phyloP scores from a whole-genome alignment of 2,797 vertebrate species.

The Coccyzus lansbergi region DNA sequence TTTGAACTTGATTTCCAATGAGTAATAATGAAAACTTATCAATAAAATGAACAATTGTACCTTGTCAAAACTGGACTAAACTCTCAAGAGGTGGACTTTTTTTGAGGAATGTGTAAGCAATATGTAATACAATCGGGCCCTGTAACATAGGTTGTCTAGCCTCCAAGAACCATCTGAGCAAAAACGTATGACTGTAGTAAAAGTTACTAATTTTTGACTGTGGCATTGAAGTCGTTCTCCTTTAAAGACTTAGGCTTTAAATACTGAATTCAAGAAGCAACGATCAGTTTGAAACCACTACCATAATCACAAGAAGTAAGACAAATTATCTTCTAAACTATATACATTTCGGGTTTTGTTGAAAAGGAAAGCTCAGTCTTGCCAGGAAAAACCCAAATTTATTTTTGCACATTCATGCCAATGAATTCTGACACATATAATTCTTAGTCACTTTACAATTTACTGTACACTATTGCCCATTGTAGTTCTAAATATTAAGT shows the following conservation, averaged over 20 bases:
- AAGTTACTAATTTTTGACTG: neutral
- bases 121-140: neutral
- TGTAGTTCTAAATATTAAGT: neutral
- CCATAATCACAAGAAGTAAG: neutral
- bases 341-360: neutral
- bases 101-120: neutral
- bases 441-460: neutral
- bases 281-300: neutral
- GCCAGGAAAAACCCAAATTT: neutral
- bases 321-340: neutral
- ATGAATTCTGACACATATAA: neutral
- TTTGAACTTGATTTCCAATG: neutral
- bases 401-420: neutral
- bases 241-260: neutral
- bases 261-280: neutral
- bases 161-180: neutral
- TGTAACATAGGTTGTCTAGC: neutral
- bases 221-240: neutral
- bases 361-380: neutral
- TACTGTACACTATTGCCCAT: neutral
- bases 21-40: neutral
- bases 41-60: neutral
- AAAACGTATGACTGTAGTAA: neutral
- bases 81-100: neutral
- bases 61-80: neutral